Base-by-base conservation (phyloP, 2,797 vertebrate species). In the Eleutherodactylus coqui region DNA sequence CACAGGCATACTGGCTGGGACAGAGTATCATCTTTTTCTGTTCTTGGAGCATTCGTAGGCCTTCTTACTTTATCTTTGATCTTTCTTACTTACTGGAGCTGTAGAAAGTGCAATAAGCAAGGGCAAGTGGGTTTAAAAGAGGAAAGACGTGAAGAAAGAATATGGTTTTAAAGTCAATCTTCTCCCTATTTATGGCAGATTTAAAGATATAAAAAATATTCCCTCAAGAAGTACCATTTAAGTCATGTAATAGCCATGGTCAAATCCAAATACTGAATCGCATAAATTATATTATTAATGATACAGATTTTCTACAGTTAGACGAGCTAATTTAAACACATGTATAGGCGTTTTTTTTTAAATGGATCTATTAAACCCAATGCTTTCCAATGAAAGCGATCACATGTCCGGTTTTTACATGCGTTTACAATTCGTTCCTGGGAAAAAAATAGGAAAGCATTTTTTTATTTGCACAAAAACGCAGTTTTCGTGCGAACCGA, bases 11-110 rank as follows among this genome's bases (percentile, higher is more conserved):
- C 75, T 84, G 49, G 64, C 67, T 19, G 27, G 38, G 51, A 79
- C 36, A 34, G 19, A 79, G 82, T 80, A 81, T 87, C 38, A 69
- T 87, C 80, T 51, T 77, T 83, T 81, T 75, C 77, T 17, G 76
- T 75, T 87, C 70, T 67, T 87, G 82, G 80, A 55, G 86, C 79
- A 81, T 79, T 87, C 82, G 32, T 49, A 75, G 86, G 76, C 53
- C 19, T 75, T 84, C 77, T 81, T 84, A 58, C 45, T 87, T 87
- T 73, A 47, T 45, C 86, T 84, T 84, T 84, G 77, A 87, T 87
- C 82, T 76, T 69, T 55, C 21, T 32, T 75, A 69, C 77, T 87
- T 43, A 75, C 67, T 84, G 38, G 51, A 80, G 76, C 64, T 79
- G 62, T 43, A 75, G 36, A 84, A 84, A 75, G 82, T 75, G 41